Base-by-base conservation (phyloP, 2,113 vertebrate species). In the Perccottus glenii region DNA sequence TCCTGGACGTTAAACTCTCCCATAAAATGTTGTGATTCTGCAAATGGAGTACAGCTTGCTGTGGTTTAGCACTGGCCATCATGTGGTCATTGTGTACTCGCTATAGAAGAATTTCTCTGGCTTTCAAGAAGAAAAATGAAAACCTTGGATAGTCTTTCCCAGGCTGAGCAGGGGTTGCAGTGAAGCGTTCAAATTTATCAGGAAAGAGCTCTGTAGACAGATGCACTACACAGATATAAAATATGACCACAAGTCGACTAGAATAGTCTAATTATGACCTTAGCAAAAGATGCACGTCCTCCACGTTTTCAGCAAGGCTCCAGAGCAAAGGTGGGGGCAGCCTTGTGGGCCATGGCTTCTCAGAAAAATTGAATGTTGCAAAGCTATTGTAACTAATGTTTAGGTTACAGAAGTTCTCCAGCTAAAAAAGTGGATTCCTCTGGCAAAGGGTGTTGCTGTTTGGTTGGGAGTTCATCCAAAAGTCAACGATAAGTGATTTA, bases 401-500 rank as follows among this genome's bases (percentile, higher is more conserved):
- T 81, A 78, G 40, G 63, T 79, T 74, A 40, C 5, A 35, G 44
- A 64, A 48, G 67, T 79, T 68, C 62, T 82, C 55, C 56, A 74
- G 53, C 73, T 73, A 77, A 60, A 81, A n/a, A 78, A 80, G 43
- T 63, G 58, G 11, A 77, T 60, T 38, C 32, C 53, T 80, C 47
- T 87, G 68, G 73, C 60, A 36, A 42, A 64, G 53, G 38, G 44
- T 48, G 68, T 62, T 65, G 70, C 60, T 62, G 74, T 84, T 69
- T 72, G 19, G 65, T 56, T 73, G 46, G 71, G 68, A 84, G 84
- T 80, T 88, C 73, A 85, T 80, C 81, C 84, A 87, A 60, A 55
- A 80, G 80, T 86, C 60, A 77, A n/a, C 56, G 43, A 2, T 67
- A 76, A 32, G 55, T 42, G 42, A 48, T 85, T 76, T 71, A 73